Base-by-base conservation (phyloP, 1,140 invertebrate species). In the Neuroterus valhalla region DNA sequence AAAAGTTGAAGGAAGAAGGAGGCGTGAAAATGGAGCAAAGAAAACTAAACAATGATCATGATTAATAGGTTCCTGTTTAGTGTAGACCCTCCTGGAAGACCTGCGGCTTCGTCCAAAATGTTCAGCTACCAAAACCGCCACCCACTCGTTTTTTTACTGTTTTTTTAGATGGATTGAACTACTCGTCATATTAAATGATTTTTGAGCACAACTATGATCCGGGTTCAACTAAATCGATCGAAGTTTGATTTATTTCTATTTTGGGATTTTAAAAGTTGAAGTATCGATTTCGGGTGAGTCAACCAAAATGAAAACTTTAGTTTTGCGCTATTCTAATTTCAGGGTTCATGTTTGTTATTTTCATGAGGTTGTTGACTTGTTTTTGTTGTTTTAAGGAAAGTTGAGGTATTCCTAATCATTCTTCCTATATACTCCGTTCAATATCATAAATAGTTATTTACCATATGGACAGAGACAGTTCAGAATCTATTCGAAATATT, bases 1-100 rank as follows among this genome's bases (percentile, higher is more conserved):
- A 17, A 6, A 17, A n/a, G n/a, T 11, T 19, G 11, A 15, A 31
- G 15, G 31, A 62, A 55, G 23, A 26, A 26, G 23, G 21, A 55
- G 52, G 19, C 52, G 52, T 55, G 23, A 55, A 55, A 3, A 55
- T 21, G 21, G 8, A 21, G n/a, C 46, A 76, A 50, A 76, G 74
- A 71, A 82, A 82, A 74, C 48, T 66, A 82, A 82, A 82, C 76
- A 82, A 74, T 75, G 14, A 12, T 50, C 42, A 62, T 82, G 79
- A 83, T 67, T 81, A 78, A 82, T 79, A 71, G 73, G 55, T 71
- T 48, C 23, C 46, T 45, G 72, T 79, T 8, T 38, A 38, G 6
- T 6, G 31, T 38, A 38, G 6, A 38, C 46, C 70, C 50, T 71
- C 26, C 21, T 55, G 15, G 42, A 76, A 15, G 21, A 21, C 19